phyloP scores from a whole-genome alignment of 2,797 vertebrate species.

The Amblyopsis hoosieri region DNA sequence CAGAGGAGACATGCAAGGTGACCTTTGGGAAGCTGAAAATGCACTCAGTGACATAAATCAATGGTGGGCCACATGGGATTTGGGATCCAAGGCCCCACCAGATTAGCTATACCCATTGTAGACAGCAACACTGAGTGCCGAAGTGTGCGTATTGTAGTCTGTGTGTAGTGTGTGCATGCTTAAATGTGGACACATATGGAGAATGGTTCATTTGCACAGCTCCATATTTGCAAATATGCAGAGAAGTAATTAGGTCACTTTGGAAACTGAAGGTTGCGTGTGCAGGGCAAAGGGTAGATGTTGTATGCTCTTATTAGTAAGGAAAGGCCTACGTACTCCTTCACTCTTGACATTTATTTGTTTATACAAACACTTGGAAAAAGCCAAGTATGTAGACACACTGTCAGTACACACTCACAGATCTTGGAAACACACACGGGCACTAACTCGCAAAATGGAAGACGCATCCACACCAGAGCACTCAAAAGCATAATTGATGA shows the following conservation, averaged over 20 bases:
- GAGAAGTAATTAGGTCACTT: slow-evolving; percentile 26
- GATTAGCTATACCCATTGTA: slow-evolving; percentile 59
- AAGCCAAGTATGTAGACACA: slow-evolving; percentile 23
- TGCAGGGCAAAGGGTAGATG: too few relatives aligned
- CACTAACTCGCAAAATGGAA: slow-evolving; percentile 32
- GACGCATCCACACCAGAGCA: slow-evolving; percentile 45
- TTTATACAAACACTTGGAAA: slow-evolving; percentile 40
- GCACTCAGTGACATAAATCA: slow-evolving; percentile 78
- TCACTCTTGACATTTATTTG: slow-evolving; percentile 32
- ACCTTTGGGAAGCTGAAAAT: slow-evolving; percentile 74
- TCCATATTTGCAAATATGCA: slow-evolving; percentile 40
- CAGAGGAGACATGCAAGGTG: slow-evolving; percentile 70
- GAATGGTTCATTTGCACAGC: slow-evolving; percentile 22
- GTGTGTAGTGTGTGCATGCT: slow-evolving; percentile 20
- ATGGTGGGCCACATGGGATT: slow-evolving; percentile 61
- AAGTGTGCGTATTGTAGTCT: slow-evolving; percentile 14
- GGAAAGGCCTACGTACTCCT: slow-evolving; percentile 11
- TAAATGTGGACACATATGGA: slow-evolving; percentile 33
- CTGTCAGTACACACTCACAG: slow-evolving; percentile 22
- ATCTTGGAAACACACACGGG: slow-evolving; percentile 36
- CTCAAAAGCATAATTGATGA: slow-evolving; percentile 70
- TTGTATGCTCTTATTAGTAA: too few relatives aligned
- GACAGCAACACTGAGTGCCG: slow-evolving; percentile 47
- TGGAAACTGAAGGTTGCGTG: slow-evolving; percentile 5
- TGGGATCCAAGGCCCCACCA: slow-evolving; percentile 56